Evolutionary conservation across 2,888 invertebrate genomes (phyloP), one percentile per base, ranked within the genome.

Genomic region (Pediacus dermestoides): DNA sequence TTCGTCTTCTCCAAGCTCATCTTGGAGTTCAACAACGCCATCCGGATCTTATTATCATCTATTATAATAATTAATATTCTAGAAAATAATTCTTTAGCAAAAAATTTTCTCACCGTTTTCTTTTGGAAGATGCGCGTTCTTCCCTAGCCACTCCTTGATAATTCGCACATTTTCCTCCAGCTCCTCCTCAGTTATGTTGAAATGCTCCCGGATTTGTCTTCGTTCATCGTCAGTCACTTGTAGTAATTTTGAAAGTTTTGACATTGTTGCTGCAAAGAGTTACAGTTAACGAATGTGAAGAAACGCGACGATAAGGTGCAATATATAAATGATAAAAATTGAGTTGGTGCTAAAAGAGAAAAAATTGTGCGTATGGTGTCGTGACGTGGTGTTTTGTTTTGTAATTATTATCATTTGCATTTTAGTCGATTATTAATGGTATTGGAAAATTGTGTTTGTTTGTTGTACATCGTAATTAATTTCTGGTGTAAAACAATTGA

Each of bases 1-100:
- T 58, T 58, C 0, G 53, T 35, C 32, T 45, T 52, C 37, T 57
- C 58, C 4, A 56, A 4, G 16, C 53, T 55, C 53, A 57, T 50
- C 39, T 58, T 58, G 7, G 38, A 16, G 23, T 55, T 57, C 4
- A 58, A 18, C 1, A 58, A 37, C 12, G 34, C 30, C 15, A 46
- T 4, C 18, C 36, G 31, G 8, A 48, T 12, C 14, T 37, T 46
- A 14, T 37, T 39, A 1, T 43, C 39, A 30, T 45, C 52, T 53
- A 31, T 3, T 9, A 23, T 9, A 25, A 25, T 25, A 25, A 25
- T 4, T n/a, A 9, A n/a, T 25, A 9, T 25, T 25, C n/a, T 6
- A 4, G 25, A 25, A 9, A 4, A 25, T 10, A 25, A 25, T n/a
- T n/a, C n/a, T n/a, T n/a, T n/a, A n/a, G n/a, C n/a, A 25, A 4